Evolutionary conservation across 2,113 vertebrate genomes (phyloP).

Genomic region (Gila orcuttii): DNA sequence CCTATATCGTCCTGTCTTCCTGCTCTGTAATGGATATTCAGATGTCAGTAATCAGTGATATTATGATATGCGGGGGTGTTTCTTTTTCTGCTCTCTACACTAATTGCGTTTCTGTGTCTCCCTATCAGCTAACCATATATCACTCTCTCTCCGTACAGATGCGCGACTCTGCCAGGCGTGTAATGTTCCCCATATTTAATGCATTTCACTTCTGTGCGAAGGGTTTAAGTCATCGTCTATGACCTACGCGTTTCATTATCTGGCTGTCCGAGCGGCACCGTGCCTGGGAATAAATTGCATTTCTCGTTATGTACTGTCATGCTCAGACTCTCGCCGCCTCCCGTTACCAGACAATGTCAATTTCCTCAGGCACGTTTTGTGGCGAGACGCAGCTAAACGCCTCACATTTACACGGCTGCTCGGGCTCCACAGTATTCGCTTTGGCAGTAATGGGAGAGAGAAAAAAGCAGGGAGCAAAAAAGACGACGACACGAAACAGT

Average conservation of each 20-base stretch:
- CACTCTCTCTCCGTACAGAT: constrained; percentile 80
- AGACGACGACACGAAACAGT: constrained; percentile 29
- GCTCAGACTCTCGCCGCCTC: constrained; percentile 58
- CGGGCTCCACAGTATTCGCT: constrained; percentile 50
- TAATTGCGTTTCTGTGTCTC: constrained; percentile 75
- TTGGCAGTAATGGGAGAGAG: background rate
- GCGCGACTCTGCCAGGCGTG: constrained; percentile 83
- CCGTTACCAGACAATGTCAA: constrained; percentile 74
- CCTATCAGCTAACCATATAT: constrained; percentile 67
- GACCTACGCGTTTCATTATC: constrained; percentile 99
- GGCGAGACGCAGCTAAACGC: constrained; percentile 59
- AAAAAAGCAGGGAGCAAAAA: constrained; percentile 3
- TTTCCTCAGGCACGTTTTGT: constrained; percentile 67
- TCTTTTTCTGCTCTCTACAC: constrained; percentile 62
- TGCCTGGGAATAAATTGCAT: constrained; percentile 99
- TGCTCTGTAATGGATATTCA: constrained; percentile 71
- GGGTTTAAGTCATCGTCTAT: constrained; percentile 97
- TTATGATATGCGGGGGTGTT: constrained; percentile 73
- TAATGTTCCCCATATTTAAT: constrained; percentile 96
- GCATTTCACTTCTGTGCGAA: constrained; percentile 91
- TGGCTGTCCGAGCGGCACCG: constrained; percentile 92
- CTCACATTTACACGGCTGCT: constrained; percentile 58
- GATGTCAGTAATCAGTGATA: constrained; percentile 76
- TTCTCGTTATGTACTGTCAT: constrained; percentile 91
- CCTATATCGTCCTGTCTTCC: constrained; percentile 1